Conservation (phyloP, 2,113 vertebrate genomes). For the Rutilus rutilus region DNA sequence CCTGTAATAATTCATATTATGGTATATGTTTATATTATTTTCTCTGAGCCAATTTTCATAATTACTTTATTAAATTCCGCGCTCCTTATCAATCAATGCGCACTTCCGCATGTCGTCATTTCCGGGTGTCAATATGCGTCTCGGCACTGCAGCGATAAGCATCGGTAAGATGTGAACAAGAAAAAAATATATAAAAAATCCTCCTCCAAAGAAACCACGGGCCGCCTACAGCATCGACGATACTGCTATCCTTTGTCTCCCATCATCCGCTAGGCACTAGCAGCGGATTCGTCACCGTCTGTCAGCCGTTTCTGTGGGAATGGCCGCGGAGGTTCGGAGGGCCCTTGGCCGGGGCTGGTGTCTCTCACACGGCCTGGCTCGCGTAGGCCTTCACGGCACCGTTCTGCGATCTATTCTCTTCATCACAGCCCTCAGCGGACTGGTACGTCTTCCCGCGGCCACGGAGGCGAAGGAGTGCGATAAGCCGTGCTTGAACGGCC, state of each 20-base stretch:
- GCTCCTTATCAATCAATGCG: slow-evolving; percentile 55
- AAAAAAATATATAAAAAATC: slow-evolving; percentile 42
- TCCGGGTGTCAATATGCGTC: slow-evolving; percentile 76
- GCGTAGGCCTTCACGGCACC: slow-evolving; percentile 41
- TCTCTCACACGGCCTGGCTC: slow-evolving; percentile 61
- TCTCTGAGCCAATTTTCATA: neutral
- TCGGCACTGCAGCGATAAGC: slow-evolving; percentile 68
- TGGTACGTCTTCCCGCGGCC: slow-evolving; percentile 68
- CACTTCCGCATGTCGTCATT: slow-evolving; percentile 77
- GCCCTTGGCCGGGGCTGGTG: slow-evolving; percentile 63
- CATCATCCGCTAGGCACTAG: neutral
- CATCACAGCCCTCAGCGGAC: slow-evolving; percentile 62
- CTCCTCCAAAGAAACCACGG: slow-evolving; percentile 19
- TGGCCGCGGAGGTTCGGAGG: slow-evolving; percentile 71
- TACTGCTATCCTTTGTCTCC: neutral
- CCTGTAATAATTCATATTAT: neutral
- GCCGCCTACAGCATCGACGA: neutral
- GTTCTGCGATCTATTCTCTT: slow-evolving; percentile 62
- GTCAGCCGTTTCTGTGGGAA: slow-evolving; percentile 74
- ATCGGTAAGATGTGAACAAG: slow-evolving; percentile 70
- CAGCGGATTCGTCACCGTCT: slow-evolving; percentile 5
- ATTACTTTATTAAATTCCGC: neutral
- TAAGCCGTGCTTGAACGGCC: slow-evolving; percentile 90
- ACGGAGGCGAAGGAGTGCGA: slow-evolving; percentile 88
- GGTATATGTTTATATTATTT: neutral